Evolutionary conservation across 2,797 vertebrate genomes (phyloP), one percentile per base, ranked within the genome.

Genomic region (Typhlichthys subterraneus): DNA sequence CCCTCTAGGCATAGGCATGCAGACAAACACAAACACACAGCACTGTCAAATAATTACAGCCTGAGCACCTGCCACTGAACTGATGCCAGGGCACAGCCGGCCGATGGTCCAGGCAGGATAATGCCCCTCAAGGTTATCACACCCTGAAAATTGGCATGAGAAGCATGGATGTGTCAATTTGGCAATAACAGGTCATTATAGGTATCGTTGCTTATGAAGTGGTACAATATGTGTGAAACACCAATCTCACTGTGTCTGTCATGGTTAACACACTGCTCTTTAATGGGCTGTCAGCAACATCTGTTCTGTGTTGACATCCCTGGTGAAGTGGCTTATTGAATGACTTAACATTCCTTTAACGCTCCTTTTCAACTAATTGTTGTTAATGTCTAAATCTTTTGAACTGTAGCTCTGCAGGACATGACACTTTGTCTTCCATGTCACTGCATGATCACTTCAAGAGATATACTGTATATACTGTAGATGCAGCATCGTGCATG

Each of bases 221-320:
- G 23, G 59, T 29, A 29, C 23, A 29, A 4, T 52, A 23, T 19
- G 61, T 64, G 46, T 53, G 57, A 56, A 50, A 45, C 53, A 50
- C 45, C 42, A 12, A 8, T 55, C 12, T 65, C 23, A 56, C 15
- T 13, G 4, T 14, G 48, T 53, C 50, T 45, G 51, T 65, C 66
- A 61, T n/a, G 64, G 31, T 70, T 53, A 68, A 73, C 48, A 42
- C 46, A 23, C 46, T 11, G 38, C 56, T 11, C 58, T 68, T 47
- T 70, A 61, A 77, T 52, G 12, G 38, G 45, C 49, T 59, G 62
- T 63, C 55, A 75, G 8, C 42, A 59, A 53, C 63, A 72, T 65
- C 69, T 56, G 45, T 53, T 77, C 57, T 59, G 65, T 61, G 58
- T 69, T 70, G 65, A 45, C 29, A 2, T 57, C 48, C 45, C 45